Base-by-base conservation (phyloP, 2,113 vertebrate genomes). In the Epinephelus cyanopodus region DNA sequence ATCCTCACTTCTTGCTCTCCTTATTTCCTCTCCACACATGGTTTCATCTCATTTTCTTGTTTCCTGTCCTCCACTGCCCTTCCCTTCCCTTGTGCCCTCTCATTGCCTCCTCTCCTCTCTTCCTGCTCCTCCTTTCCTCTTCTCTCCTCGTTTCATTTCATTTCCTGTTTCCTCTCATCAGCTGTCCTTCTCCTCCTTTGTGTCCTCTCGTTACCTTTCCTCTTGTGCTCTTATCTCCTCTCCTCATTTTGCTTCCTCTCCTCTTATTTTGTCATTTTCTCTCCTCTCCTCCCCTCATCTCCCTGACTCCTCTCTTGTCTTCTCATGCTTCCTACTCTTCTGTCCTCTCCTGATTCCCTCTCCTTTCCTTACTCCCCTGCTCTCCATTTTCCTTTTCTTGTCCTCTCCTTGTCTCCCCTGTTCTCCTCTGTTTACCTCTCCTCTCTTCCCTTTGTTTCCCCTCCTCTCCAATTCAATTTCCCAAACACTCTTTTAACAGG, bases 391-490 rank as follows among this genome's bases (percentile, higher is more conserved):
- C 3, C 1, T 13, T 33, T 64, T 10, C 47, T 53, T 13, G 45
- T 14, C 18, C 1, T 25, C 21, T n/a, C 52, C 25, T 33, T 10
- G n/a, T 13, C 4, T 37, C 9, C 15, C 62, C 57, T 25, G 21
- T 42, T 56, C 48, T 42, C 25, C 14, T 66, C 48, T 70, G 48
- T 50, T 50, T 21, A 25, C 53, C 53, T 23, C 3, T 48, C 9
- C 12, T 63, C 63, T 57, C 17, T 19, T 67, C 5, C 5, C 45
- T 39, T 8, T 19, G 18, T 33, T 33, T 39, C 9, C 18, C 52
- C 48, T 42, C 25, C 18, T 70, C 33, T 67, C 13, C 50, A 61
- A 75, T 83, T 78, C 54, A 61, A 63, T 87, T 69, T 86, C 64
- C 68, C 64, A 60, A 72, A 77, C 42, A 23, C 67, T 68, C 48